These are phyloP conservation scores for Xanthia togata DNA, from an alignment of 2,888 invertebrate species.

Conservation along the genomic window DNA sequence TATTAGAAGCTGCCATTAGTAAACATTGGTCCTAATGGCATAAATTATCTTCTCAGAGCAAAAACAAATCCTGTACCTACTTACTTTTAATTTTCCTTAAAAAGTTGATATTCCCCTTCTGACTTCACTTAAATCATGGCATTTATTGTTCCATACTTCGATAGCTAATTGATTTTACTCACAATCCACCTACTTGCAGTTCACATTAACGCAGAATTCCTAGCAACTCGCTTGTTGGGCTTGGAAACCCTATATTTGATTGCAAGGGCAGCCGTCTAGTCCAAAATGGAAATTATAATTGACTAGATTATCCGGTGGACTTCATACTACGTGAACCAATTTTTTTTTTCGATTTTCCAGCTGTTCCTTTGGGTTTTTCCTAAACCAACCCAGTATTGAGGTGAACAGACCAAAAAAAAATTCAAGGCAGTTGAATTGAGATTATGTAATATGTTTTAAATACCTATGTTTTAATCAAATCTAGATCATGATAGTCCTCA, in stretches of 20 bases:
- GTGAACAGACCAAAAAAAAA: no score
- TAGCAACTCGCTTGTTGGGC: constrained; percentile 65
- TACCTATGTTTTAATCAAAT: background rate
- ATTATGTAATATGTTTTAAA: background rate
- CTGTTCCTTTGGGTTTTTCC: no score
- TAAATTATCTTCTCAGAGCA: background rate
- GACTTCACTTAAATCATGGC: constrained; percentile 18
- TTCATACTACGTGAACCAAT: no score
- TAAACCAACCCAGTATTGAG: no score
- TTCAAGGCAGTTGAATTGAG: background rate
- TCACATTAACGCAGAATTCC: constrained; percentile 42
- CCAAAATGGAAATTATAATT: constrained; percentile 12
- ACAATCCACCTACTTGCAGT: constrained; percentile 26
- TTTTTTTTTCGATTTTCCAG: no score
- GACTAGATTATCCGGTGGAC: background rate
- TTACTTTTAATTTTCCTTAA: background rate
- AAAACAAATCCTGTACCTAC: background rate
- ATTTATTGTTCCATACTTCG: constrained; percentile 1
- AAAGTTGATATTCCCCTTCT: background rate
- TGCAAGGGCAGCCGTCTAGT: constrained; percentile 55
- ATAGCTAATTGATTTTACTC: constrained; percentile 52
- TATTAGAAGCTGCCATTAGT: background rate
- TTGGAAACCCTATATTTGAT: constrained; percentile 67
- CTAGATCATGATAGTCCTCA: background rate
- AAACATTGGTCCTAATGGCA: background rate